Base-by-base conservation (phyloP, 2,888 invertebrate species). In the Pharmacophagus antenor region DNA sequence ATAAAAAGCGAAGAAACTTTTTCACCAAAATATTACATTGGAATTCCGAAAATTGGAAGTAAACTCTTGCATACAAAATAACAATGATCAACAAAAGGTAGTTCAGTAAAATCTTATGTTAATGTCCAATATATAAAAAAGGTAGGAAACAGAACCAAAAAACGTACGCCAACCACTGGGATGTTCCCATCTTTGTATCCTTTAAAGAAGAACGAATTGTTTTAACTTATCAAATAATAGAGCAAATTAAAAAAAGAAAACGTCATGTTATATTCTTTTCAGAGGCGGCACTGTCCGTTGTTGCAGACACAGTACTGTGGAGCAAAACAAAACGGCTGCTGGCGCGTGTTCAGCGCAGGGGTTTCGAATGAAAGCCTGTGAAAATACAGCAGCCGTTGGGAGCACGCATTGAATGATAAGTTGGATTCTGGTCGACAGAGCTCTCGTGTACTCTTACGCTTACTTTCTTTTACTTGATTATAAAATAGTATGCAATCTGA, bases 261-360 rank as follows among this genome's bases (percentile, higher is more conserved):
- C 17, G 7, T 31, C 25, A 50, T 25, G 25, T 60, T 51, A 31
- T 50, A 42, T 55, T 23, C 23, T 49, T 37, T 50, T 57, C 20
- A 18, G 27, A 18, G 25, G 37, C 20, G 22, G 15, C 8, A 7
- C 46, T 56, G 37, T 60, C 59, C 55, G 31, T 60, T 55, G 51
- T 41, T 18, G 60, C 47, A 60, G 56, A 55, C 58, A 52, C 52
- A 60, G 56, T 60, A 46, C 46, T 41, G 51, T 49, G 44, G 60
- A 56, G 58, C 51, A 56, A 63, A 65, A 63, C 62, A 62, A 60
- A 60, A 56, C n/a, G 22, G 8, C n/a, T 15, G 25, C 55, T 31
- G 46, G 51, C 46, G 50, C 47, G 47, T 44, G 54, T 59, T 59
- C 56, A 21, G 46, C 31, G 17, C 50, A 22, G 46, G 50, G 50